phyloP scores from a whole-genome alignment of 2,888 invertebrate species.

The Plagodis dolabraria region DNA sequence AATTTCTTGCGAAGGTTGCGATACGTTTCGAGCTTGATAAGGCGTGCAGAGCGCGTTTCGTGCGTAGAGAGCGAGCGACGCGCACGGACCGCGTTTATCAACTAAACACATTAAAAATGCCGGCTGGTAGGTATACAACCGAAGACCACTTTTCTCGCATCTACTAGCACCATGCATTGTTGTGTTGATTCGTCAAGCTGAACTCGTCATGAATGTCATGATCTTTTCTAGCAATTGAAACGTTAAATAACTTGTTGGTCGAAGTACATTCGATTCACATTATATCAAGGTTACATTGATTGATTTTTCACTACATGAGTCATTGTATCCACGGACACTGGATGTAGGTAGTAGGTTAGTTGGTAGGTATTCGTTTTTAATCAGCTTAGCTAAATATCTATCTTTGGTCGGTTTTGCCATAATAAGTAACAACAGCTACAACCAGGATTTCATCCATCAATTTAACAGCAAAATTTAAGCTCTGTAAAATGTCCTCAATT shows the following conservation, averaged over 20 bases:
- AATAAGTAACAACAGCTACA: no score
- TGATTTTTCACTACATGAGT: constrained; percentile 29
- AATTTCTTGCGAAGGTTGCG: constrained; percentile 18
- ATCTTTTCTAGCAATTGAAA: constrained; percentile 4
- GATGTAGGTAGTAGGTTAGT: neutral
- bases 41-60: constrained; percentile 45
- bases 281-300: constrained; percentile 46
- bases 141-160: constrained; percentile 54
- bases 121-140: constrained; percentile 60
- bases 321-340: constrained; percentile 15
- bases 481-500: no score
- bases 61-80: constrained; percentile 62
- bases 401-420: neutral
- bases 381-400: constrained; percentile 4
- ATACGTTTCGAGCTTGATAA: constrained; percentile 40
- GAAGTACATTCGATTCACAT: constrained; percentile 36
- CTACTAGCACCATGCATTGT: constrained; percentile 50
- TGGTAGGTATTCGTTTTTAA: neutral
- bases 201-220: constrained; percentile 3
- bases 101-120: constrained; percentile 77
- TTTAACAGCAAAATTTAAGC: no score
- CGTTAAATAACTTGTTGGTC: constrained; percentile 5
- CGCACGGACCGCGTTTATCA: constrained; percentile 73
- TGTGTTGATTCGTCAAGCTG: constrained; percentile 28
- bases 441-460: no score